These are phyloP conservation scores for Rattus norvegicus DNA, from an alignment of 2,113 vertebrate genomes.

Conservation along the genomic window DNA sequence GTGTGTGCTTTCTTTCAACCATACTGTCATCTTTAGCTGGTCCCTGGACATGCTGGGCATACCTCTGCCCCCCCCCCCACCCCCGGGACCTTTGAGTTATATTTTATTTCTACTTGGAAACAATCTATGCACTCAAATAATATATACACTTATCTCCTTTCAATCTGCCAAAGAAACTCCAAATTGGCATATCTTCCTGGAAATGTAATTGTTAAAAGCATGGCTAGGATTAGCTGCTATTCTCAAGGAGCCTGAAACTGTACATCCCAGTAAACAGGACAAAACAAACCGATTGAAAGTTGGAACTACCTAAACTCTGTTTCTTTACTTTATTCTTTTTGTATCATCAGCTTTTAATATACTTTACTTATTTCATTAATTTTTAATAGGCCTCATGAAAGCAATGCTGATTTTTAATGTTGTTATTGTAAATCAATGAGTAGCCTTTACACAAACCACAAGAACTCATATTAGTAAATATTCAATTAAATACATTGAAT, in stretches of 20 bases:
- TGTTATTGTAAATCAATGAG: neutral
- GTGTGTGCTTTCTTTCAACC: neutral
- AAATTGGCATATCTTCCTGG: slow-evolving; percentile 23
- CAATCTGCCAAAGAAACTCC: slow-evolving; percentile 16
- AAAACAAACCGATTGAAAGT: slow-evolving; percentile 51
- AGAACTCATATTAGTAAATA: neutral
- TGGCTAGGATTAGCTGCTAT: slow-evolving; percentile 60
- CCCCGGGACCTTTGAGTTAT: neutral
- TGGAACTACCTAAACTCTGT: neutral
- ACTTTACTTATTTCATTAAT: slow-evolving; percentile 15
- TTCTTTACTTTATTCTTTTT: neutral
- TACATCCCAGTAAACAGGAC: slow-evolving; percentile 40
- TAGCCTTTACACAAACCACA: slow-evolving; percentile 7
- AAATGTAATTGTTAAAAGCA: slow-evolving; percentile 43
- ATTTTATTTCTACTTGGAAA: slow-evolving; percentile 33
- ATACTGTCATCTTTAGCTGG: neutral
- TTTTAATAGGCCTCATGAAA: slow-evolving; percentile 1
- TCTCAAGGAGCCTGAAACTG: slow-evolving; percentile 61
- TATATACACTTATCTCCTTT: neutral
- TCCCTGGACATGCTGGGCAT: neutral
- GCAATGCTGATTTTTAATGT: neutral
- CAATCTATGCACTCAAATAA: slow-evolving; percentile 31
- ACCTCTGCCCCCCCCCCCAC: neutral
- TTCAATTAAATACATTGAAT: slow-evolving; percentile 45
- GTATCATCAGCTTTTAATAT: neutral